Evolutionary conservation across 2,797 vertebrate genomes (phyloP), one percentile per base, ranked within the genome.

Genomic region (Synanceia verrucosa): DNA sequence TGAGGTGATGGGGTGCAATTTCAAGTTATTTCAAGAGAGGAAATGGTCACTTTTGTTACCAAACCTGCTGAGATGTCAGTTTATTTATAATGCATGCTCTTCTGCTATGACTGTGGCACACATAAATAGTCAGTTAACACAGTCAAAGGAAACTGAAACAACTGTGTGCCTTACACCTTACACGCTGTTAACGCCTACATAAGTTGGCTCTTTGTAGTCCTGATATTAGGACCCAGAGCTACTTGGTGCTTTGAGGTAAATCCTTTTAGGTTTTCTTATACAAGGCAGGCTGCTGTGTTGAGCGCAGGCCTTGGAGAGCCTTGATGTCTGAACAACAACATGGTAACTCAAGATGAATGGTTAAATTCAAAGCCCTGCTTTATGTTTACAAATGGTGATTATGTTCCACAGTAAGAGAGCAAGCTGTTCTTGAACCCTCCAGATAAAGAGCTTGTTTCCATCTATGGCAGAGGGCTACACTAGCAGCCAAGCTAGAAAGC

Each of bases 401-500:
- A 82, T 88, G 78, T 79, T 84, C 80, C 81, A 81, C 82, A 78
- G 81, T 46, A 87, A 87, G 85, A 87, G 88, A 87, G 84, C 82
- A 85, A 90, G 81, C 84, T 87, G 85, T 89, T 92, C 88, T 91
- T 89, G 85, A 89, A 89, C 86, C 64, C 74, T 81, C 69, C 34
- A 74, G 66, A 88, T 82, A 83, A 83, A 86, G 79, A 74, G 67
- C 66, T 61, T 55, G 65, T 75, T 82, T 82, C 65, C 60, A 65
- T 75, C 57, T 52, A 19, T 69, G 50, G 65, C 14, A 1, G 61
- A 71, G 60, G 50, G 57, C 62, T 61, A 33, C 41, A 19, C 55
- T 36, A 52, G 73, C 75, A 82, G 78, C 84, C 86, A 66, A 82
- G 84, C 78, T 82, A 28, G 36, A 52, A 68, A 72, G 60, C 37